These are phyloP conservation scores for Typhlichthys eigenmanni DNA, from an alignment of 2,797 vertebrate species.

Conservation along the genomic window DNA sequence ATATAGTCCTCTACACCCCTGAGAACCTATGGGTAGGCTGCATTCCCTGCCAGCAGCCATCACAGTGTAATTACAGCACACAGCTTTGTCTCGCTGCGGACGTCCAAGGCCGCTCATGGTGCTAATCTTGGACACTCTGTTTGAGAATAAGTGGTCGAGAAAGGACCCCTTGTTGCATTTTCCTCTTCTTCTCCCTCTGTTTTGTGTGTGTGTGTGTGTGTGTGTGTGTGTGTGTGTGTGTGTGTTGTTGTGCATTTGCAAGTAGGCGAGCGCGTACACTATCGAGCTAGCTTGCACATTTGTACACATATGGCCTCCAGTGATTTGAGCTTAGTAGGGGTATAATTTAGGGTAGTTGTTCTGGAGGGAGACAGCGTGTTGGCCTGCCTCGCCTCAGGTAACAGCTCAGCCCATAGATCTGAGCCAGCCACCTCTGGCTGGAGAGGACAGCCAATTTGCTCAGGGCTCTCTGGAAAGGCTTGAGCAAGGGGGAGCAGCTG, in stretches of 20 bases:
- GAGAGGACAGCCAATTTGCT: constrained; percentile 68
- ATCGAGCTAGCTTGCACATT: constrained; percentile 27
- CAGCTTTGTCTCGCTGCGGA: constrained; percentile 43
- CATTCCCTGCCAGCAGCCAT: constrained; percentile 46
- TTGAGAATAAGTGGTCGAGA: constrained; percentile 57
- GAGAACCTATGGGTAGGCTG: constrained; percentile 22
- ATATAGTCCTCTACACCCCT: constrained; percentile 13
- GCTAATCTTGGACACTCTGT: constrained; percentile 64
- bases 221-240: constrained; percentile 53
- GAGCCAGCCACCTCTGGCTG: constrained; percentile 61
- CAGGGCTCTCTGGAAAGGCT: constrained; percentile 44
- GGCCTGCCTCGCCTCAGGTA: constrained; percentile 71
- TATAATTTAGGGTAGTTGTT: constrained; percentile 64
- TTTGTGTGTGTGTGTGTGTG: constrained; percentile 31
- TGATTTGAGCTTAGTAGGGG: constrained; percentile 47
- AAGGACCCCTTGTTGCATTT: constrained; percentile 8
- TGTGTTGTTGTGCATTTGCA: constrained; percentile 46
- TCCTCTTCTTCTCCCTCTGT: constrained; percentile 8
- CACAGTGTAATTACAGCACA: constrained; percentile 65
- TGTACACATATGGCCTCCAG: constrained; percentile 58
- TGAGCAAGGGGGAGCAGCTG: constrained; percentile 69
- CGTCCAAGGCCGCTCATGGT: constrained; percentile 51
- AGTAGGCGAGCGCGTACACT: constrained; percentile 18
- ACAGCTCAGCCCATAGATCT: constrained; percentile 62
- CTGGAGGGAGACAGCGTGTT: constrained; percentile 51